Conservation (phyloP, 1,140 invertebrate genomes). For the Atopsyche davidsoni region DNA sequence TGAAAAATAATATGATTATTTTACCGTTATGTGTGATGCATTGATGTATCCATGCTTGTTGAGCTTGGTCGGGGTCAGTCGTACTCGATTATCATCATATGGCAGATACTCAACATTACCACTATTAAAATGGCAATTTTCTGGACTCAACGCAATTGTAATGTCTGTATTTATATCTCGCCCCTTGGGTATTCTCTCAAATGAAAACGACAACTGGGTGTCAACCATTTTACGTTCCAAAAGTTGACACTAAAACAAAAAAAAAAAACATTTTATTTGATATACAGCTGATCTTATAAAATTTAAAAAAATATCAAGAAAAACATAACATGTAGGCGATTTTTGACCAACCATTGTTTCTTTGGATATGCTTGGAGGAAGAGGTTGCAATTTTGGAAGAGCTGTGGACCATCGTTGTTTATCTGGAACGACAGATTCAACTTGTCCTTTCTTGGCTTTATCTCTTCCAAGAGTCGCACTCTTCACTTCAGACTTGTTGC, state of each 20-base stretch:
- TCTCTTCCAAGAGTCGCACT: constrained; percentile 59
- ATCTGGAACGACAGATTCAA: constrained; percentile 45
- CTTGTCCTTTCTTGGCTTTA: constrained; percentile 44
- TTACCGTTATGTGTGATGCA: constrained; percentile 72
- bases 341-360: constrained; percentile 61
- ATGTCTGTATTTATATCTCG: constrained; percentile 58
- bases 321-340: background rate
- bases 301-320: background rate
- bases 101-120: constrained; percentile 71
- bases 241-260: constrained; percentile 63
- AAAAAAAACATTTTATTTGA: constrained; percentile 19
- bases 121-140: constrained; percentile 52
- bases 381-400: constrained; percentile 56
- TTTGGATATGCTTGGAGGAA: constrained; percentile 66
- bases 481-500: constrained; percentile 51
- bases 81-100: constrained; percentile 81
- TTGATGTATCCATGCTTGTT: constrained; percentile 86
- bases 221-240: constrained; percentile 75
- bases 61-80: constrained; percentile 66
- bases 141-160: constrained; percentile 58
- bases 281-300: background rate
- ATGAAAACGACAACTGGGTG: constrained; percentile 77
- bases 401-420: constrained; percentile 62
- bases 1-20: too few relatives aligned
- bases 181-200: constrained; percentile 79